phyloP scores from a whole-genome alignment of 2,113 vertebrate species.

The Serilophus lunatus region DNA sequence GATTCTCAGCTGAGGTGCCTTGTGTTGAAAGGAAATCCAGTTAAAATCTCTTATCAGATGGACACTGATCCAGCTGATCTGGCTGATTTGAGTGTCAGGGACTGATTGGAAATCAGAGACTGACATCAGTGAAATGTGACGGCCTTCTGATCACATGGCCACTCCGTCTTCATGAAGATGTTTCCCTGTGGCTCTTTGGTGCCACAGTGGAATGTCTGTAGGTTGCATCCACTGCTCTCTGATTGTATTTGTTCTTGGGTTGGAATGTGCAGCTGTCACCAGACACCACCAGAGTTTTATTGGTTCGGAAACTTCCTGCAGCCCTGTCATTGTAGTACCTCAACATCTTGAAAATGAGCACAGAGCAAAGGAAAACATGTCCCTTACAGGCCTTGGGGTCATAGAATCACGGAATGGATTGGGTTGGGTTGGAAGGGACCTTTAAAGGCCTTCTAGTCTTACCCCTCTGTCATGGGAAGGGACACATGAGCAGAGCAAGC shows the following conservation, averaged over 20 bases:
- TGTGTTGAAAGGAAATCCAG: neutral
- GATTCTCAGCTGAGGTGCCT: neutral
- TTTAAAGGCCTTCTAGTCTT: neutral
- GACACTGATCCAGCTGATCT: neutral
- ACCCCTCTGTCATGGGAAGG: neutral
- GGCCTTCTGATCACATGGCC: neutral
- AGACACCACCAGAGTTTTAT: neutral
- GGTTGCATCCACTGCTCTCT: neutral
- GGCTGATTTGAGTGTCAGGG: neutral
- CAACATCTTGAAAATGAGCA: fast-evolving
- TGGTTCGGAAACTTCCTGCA: neutral
- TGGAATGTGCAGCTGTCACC: neutral
- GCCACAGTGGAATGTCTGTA: neutral
- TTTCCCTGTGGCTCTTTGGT: fast-evolving
- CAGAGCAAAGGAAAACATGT: neutral
- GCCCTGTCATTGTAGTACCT: fast-evolving
- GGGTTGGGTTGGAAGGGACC: neutral
- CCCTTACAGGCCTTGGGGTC: neutral
- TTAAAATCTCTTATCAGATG: neutral
- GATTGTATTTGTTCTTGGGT: neutral
- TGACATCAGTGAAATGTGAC: neutral
- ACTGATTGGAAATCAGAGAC: neutral
- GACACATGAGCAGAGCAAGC: neutral
- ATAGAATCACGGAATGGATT: neutral
- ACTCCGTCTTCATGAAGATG: neutral